Conservation (phyloP, 2,888 invertebrate species). For the Nephrotoma flavescens region DNA sequence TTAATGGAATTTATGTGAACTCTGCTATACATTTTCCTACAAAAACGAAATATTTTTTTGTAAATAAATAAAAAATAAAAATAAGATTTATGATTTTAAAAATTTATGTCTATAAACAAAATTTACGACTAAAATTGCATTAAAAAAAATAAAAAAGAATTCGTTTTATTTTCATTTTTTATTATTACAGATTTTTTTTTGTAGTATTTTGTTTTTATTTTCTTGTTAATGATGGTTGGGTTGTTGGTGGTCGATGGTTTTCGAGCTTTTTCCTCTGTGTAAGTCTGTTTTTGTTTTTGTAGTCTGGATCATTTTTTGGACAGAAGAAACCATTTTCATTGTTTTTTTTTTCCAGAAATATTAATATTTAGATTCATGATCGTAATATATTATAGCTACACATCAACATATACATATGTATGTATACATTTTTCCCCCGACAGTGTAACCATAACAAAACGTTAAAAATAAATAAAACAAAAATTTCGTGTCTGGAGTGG, state of each 20-base stretch:
- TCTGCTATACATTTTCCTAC: background rate
- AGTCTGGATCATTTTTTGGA: background rate
- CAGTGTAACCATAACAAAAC: background rate
- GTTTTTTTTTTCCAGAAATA: background rate
- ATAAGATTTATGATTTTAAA: conserved; percentile 5
- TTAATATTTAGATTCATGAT: background rate
- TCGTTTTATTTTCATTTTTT: background rate
- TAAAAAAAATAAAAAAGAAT: background rate
- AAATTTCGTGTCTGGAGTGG: background rate
- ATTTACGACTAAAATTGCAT: conserved; percentile 6
- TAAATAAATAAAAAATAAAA: conserved; percentile 2
- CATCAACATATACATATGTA: background rate
- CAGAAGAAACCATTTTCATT: background rate
- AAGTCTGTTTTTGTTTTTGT: background rate
- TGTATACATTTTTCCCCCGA: background rate
- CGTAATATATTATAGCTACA: background rate
- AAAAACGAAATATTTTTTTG: background rate
- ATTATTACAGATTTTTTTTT: background rate
- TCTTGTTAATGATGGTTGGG: conserved; percentile 1
- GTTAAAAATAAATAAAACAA: background rate
- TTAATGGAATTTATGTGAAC: conserved; percentile 5
- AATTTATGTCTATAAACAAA: conserved; percentile 6
- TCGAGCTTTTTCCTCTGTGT: background rate
- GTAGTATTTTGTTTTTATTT: background rate
- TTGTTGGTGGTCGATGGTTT: conserved; percentile 3